These are phyloP conservation scores for Clarias laeviceps DNA, from an alignment of 2,797 vertebrate genomes.

Conservation along the genomic window DNA sequence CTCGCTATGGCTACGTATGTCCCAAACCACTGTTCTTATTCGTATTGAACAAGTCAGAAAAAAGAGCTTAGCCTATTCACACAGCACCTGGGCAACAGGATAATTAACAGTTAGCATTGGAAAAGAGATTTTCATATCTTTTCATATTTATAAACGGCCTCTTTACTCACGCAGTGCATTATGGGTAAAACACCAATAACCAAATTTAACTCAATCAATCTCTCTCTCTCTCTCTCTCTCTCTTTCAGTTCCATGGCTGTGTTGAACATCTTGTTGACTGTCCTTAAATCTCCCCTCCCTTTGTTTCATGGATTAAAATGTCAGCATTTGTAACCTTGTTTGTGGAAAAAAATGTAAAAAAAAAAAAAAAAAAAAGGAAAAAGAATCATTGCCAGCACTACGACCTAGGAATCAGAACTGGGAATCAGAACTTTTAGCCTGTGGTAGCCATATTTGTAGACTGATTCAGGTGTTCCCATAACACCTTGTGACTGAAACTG, in stretches of 20 bases:
- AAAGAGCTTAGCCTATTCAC: not conserved
- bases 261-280: not conserved
- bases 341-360: not conserved
- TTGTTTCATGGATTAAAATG: not conserved
- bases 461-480: too few relatives aligned
- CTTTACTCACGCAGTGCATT: not conserved
- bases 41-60: not conserved
- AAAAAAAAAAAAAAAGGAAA: too few relatives aligned
- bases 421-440: too few relatives aligned
- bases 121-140: not conserved
- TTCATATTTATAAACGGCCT: not conserved
- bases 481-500: too few relatives aligned
- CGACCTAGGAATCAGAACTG: too few relatives aligned
- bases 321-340: not conserved
- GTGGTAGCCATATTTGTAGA: too few relatives aligned
- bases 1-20: not conserved
- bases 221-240: not conserved
- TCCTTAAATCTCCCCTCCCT: not conserved
- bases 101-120: slow-evolving; percentile 7
- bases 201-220: not conserved
- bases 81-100: not conserved
- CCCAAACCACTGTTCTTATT: not conserved
- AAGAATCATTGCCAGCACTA: too few relatives aligned
- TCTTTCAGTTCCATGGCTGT: not conserved
- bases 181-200: not conserved